Conservation (phyloP, 2,888 invertebrate genomes). For the Chaitophorus viminalis region DNA sequence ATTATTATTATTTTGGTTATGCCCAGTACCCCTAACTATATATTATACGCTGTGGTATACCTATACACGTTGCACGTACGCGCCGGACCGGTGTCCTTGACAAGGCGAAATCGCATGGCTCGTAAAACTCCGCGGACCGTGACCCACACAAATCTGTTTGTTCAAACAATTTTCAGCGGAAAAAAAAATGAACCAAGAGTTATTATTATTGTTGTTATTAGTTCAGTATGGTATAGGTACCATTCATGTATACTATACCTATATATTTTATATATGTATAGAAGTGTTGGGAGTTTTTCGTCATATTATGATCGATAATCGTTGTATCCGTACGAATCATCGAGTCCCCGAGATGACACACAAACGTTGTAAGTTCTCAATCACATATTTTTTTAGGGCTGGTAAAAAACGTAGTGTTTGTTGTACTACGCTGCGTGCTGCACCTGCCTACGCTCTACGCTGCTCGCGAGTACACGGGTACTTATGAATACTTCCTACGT, state of each 20-base stretch:
- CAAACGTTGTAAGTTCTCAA: constrained; percentile 9
- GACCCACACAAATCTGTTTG: constrained; percentile 40
- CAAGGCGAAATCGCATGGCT: constrained; percentile 44
- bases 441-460: too few relatives aligned
- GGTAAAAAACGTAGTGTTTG: background rate
- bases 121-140: constrained; percentile 41
- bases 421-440: background rate
- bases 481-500: too few relatives aligned
- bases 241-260: background rate
- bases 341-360: background rate
- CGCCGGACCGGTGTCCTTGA: constrained; percentile 32
- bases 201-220: background rate
- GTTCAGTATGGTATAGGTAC: background rate
- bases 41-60: background rate
- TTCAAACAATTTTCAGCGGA: constrained; percentile 28
- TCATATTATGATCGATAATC: background rate
- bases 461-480: too few relatives aligned
- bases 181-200: background rate
- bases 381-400: constrained; percentile 22
- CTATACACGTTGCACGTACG: background rate
- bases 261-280: background rate
- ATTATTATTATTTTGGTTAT: background rate
- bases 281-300: background rate
- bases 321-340: constrained; percentile 17
- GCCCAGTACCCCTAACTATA: background rate